Evolutionary conservation across 2,888 invertebrate genomes (phyloP), one percentile per base, ranked within the genome.

Genomic region (Chelonus formosanus): DNA sequence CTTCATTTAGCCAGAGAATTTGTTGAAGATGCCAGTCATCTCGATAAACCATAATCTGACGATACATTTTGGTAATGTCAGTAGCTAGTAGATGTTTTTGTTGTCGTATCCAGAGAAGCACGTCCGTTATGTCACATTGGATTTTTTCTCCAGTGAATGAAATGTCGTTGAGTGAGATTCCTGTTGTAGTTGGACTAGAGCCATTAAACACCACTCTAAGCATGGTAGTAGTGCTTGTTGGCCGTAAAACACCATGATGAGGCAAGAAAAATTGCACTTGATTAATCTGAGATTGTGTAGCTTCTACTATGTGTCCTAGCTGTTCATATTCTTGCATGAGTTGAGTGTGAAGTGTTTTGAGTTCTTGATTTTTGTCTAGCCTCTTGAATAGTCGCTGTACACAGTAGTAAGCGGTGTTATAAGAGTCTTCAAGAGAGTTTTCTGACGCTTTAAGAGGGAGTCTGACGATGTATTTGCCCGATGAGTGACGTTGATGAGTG

Each of bases 1-100:
- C 0, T 1, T 50, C 44, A 35, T 65, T 64, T 0, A 54, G 4
- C 70, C 70, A 70, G 0, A 68, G 53, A 0, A 71, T 70, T 3
- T 58, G 48, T 31, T 70, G 71, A 0, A 66, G 10, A 6, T 63
- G 20, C 65, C 69, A 66, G 35, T 69, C 68, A 20, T 57, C 62
- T 3, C 7, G 45, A n/a, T 70, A 67, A 0, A 71, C 20, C 20
- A 20, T 20, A 20, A 20, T 20, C 2, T 20, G 20, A 20, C 20
- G 20, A 20, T 20, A 20, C 20, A 20, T 20, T 20, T 20, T 20
- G 1, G 20, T 20, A 20, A 20, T 20, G 20, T 20, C 20, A 20
- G 68, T 55, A 1, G 58, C 32, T 35, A 70, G 70, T 0, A 69
- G 7, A 55, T 48, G 65, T 2, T 32, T 4, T 3, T 67, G 61